Evolutionary conservation across 2,797 vertebrate genomes (phyloP).

Genomic region (Epinephelus coioides): DNA sequence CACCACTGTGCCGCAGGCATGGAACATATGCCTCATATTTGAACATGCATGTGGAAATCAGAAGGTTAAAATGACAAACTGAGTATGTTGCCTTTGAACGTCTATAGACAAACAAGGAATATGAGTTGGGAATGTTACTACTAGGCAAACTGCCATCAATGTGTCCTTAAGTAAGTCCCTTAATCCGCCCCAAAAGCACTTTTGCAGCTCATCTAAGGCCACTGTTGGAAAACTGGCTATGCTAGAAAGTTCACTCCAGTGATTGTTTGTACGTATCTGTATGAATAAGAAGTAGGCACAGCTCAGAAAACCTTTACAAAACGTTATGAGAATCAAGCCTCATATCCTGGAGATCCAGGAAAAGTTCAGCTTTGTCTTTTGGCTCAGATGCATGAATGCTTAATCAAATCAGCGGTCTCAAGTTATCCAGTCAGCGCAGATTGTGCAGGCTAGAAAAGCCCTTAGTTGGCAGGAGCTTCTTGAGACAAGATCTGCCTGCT

Average conservation of each 20-base stretch:
- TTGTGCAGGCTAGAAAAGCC: constrained; percentile 20
- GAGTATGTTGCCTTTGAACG: not conserved
- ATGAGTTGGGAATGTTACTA: not conserved
- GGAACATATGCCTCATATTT: too few relatives aligned
- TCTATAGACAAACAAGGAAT: not conserved
- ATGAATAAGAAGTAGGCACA: constrained; percentile 31
- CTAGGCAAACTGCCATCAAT: constrained; percentile 18
- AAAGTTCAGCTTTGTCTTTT: constrained; percentile 43
- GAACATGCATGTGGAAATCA: too few relatives aligned
- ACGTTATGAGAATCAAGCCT: constrained; percentile 15
- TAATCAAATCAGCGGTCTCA: constrained; percentile 50
- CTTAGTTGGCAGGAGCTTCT: constrained; percentile 16
- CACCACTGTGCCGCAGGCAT: too few relatives aligned
- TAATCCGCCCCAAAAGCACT: constrained; percentile 20
- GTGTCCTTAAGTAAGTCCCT: constrained; percentile 13
- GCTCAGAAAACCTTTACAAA: constrained; percentile 15
- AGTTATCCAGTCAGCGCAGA: constrained; percentile 33
- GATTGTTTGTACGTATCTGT: constrained; percentile 12
- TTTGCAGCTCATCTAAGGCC: constrained; percentile 31
- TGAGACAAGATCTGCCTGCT: constrained; percentile 4
- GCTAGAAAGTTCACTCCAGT: constrained; percentile 21
- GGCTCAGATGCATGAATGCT: constrained; percentile 22
- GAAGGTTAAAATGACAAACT: not conserved
- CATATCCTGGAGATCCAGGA: constrained; percentile 29
- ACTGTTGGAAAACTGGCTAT: constrained; percentile 31